Conservation (phyloP, 2,113 vertebrate species). For the Bungarus multicinctus region DNA sequence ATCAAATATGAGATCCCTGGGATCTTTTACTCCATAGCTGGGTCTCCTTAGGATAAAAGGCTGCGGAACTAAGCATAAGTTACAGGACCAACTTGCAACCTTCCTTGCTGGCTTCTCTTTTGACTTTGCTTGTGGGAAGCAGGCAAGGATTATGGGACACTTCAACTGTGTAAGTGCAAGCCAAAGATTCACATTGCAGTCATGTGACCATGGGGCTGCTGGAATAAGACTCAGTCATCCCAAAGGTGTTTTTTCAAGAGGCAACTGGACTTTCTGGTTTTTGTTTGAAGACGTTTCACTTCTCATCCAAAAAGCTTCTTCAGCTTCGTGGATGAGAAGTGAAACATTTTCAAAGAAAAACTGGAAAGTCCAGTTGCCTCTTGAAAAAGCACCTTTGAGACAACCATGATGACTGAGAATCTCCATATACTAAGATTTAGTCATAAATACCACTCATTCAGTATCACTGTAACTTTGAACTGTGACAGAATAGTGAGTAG, state of each 20-base stretch:
- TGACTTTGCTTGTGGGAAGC: not conserved
- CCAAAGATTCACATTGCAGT: not conserved
- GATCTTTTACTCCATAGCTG: not conserved
- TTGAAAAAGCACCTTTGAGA: too few relatives aligned
- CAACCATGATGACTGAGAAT: too few relatives aligned
- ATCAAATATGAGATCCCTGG: not conserved
- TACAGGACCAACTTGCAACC: not conserved
- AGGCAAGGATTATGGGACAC: not conserved
- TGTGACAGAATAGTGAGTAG: not conserved
- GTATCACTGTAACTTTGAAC: not conserved
- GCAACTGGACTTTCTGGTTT: too few relatives aligned
- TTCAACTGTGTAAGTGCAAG: not conserved
- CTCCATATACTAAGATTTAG: not conserved
- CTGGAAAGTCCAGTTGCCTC: too few relatives aligned
- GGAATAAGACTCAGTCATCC: not conserved
- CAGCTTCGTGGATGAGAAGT: too few relatives aligned
- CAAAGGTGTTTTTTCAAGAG: too few relatives aligned
- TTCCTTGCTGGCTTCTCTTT: not conserved
- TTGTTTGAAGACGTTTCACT: too few relatives aligned
- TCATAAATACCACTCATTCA: not conserved
- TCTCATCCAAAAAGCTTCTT: too few relatives aligned
- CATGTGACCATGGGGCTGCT: not conserved
- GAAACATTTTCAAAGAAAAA: too few relatives aligned
- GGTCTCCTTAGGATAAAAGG: not conserved
- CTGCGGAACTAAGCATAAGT: not conserved